Evolutionary conservation across 1,140 invertebrate genomes (phyloP).

Genomic region (Bombus impatiens): DNA sequence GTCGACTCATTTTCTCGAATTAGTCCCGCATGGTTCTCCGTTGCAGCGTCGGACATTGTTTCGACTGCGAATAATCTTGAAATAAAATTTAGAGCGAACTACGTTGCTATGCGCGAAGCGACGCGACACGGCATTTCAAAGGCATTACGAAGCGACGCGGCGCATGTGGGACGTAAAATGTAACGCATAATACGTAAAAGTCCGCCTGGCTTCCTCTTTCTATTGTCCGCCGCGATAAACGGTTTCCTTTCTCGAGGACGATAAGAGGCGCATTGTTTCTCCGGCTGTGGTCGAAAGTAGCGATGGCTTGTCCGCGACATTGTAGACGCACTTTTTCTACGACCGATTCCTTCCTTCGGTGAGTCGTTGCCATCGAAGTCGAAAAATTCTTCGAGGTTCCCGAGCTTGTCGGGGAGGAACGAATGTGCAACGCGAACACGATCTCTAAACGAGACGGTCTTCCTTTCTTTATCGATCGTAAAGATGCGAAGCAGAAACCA

Average conservation of each 20-base stretch:
- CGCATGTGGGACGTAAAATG: slow-evolving; percentile 4
- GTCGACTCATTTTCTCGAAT: not conserved
- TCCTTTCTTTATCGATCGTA: slow-evolving; percentile 23
- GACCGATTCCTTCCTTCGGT: not conserved
- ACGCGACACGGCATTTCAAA: not conserved
- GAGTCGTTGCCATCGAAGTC: too few relatives aligned
- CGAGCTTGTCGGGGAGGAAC: not conserved
- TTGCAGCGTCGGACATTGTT: too few relatives aligned
- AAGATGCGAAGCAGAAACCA: slow-evolving; percentile 32
- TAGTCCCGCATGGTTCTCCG: not conserved
- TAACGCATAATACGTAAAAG: slow-evolving; percentile 29
- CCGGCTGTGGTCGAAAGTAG: slow-evolving; percentile 3
- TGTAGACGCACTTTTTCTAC: not conserved
- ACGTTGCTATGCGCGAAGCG: not conserved
- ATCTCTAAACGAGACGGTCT: not conserved
- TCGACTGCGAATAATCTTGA: not conserved
- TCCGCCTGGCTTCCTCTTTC: slow-evolving; percentile 44
- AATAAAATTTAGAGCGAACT: not conserved
- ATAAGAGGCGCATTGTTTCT: slow-evolving; percentile 40
- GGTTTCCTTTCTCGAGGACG: slow-evolving; percentile 45
- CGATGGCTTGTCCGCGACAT: not conserved
- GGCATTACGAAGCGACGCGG: not conserved
- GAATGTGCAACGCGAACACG: not conserved
- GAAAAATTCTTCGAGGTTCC: not conserved
- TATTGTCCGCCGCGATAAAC: slow-evolving; percentile 53